Base-by-base conservation (phyloP, 2,113 vertebrate genomes). In the Sitta europaea region DNA sequence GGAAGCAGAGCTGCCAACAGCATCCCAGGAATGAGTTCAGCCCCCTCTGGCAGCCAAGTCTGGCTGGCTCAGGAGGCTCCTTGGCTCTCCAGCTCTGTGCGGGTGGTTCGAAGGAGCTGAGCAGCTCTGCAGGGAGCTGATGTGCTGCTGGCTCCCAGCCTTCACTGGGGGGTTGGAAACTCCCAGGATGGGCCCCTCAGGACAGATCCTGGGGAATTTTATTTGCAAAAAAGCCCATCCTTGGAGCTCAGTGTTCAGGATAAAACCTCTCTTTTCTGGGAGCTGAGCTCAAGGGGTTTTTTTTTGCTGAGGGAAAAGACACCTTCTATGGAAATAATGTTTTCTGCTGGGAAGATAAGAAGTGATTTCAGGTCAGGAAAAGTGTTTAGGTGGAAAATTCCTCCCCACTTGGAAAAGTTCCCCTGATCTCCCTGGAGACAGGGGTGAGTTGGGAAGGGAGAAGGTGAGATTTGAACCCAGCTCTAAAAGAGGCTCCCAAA, bases 331-430 rank as follows among this genome's bases (percentile, higher is more conserved):
- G 62, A 76, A 86, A 72, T 13, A 50, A 45, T 35, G 28, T 88
- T 92, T 94, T 80, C 86, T 92, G 70, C 40, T 94, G 84, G 65
- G 54, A 82, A 88, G 95, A 88, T 86, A 94, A 88, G 57, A 58
- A 94, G 75, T 19, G 25, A 84, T 84, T 94, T 95, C 90, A 94
- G 89, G 94, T 94, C 89, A 92, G 65, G 6, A 11, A 11, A 72
- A 94, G 53, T 67, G 59, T 84, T 88, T 86, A 94, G 91, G 86
- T 94, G 94, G 92, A 95, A 95, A 92, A 94, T 93, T 94, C 80
- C 94, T 95, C 83, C 27, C 61, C 7, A n/a, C 24, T 10, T 93
- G 92, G 92, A 94, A 93, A 91, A 55, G 28, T 51, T 96, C 53
- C 86, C 54, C 65, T 12, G 14, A 7, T 51, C 17, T 93, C 92